These are phyloP conservation scores for Petroica traversi DNA, from an alignment of 2,113 vertebrate species.

Conservation along the genomic window DNA sequence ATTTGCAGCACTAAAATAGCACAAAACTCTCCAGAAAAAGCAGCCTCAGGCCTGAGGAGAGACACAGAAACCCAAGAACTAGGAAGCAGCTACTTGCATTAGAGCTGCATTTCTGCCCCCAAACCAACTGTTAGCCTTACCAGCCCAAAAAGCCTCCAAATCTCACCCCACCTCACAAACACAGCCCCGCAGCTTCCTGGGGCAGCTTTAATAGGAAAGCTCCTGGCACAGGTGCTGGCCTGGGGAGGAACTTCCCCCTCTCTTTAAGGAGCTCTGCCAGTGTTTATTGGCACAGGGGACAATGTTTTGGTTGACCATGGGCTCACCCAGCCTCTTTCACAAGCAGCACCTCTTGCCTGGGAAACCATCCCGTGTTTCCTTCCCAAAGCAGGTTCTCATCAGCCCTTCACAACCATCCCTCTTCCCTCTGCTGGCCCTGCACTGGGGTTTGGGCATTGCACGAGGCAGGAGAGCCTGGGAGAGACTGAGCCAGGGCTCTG, in stretches of 20 bases:
- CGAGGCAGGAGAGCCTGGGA: not conserved
- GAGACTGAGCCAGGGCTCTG: not conserved
- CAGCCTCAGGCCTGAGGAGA: not conserved
- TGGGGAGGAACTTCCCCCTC: no score
- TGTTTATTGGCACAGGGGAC: not conserved
- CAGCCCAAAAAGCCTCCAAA: rapidly evolving
- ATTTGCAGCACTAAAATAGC: not conserved
- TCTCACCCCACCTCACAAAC: no score
- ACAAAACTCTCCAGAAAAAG: not conserved
- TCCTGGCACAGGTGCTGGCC: not conserved
- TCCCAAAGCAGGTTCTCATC: not conserved
- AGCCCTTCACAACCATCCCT: not conserved
- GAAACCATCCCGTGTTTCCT: rapidly evolving
- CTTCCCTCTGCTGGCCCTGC: rapidly evolving
- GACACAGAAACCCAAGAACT: rapidly evolving
- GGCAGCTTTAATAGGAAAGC: not conserved
- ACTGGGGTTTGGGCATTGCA: rapidly evolving
- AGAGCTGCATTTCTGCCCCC: rapidly evolving
- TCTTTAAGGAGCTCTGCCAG: rapidly evolving
- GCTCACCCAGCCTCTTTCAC: not conserved
- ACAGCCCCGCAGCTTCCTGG: not conserved
- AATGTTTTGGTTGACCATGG: not conserved
- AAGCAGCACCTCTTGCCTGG: not conserved
- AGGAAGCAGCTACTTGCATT: rapidly evolving
- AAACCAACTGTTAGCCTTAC: rapidly evolving